Percentiles rank a stretch among this genome's conserved stretches.
phyloP scores from a whole-genome alignment of 2,797 vertebrate genomes.

The Steatocranus sp. region DNA sequence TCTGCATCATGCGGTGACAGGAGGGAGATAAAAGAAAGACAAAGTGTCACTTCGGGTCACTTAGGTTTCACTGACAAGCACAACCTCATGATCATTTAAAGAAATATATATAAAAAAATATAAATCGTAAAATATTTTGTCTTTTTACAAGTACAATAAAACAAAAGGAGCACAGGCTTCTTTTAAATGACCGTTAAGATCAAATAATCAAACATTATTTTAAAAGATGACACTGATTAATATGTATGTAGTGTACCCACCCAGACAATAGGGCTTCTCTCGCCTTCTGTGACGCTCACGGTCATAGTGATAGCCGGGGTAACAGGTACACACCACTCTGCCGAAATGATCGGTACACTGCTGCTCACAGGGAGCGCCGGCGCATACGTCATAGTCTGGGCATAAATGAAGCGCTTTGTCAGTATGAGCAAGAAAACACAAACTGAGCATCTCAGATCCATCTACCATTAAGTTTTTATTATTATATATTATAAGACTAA shows the following conservation, averaged over 20 bases:
- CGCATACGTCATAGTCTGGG: conserved; percentile 88
- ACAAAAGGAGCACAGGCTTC: background rate
- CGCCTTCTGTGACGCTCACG: conserved; percentile 88
- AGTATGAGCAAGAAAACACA: background rate
- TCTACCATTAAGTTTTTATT: background rate
- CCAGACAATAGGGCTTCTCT: conserved; percentile 92
- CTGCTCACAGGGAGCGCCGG: conserved; percentile 92
- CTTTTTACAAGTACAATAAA: background rate
- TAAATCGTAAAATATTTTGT: background rate
- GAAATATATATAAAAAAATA: background rate
- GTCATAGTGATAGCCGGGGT: conserved; percentile 91
- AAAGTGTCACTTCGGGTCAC: background rate
- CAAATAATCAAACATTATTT: background rate
- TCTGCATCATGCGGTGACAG: conserved; percentile 68
- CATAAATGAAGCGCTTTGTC: background rate
- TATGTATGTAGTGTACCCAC: conserved; percentile 58
- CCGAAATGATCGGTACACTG: conserved; percentile 98
- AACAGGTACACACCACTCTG: conserved; percentile 93
- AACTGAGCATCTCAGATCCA: background rate
- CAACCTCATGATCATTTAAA: background rate
- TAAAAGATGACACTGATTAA: background rate
- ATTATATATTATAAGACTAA: background rate
- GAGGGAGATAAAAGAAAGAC: background rate
- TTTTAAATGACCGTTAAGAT: background rate
- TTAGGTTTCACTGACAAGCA: background rate